These are phyloP conservation scores for Panurus biarmicus DNA, from an alignment of 2,113 vertebrate species.

Conservation along the genomic window DNA sequence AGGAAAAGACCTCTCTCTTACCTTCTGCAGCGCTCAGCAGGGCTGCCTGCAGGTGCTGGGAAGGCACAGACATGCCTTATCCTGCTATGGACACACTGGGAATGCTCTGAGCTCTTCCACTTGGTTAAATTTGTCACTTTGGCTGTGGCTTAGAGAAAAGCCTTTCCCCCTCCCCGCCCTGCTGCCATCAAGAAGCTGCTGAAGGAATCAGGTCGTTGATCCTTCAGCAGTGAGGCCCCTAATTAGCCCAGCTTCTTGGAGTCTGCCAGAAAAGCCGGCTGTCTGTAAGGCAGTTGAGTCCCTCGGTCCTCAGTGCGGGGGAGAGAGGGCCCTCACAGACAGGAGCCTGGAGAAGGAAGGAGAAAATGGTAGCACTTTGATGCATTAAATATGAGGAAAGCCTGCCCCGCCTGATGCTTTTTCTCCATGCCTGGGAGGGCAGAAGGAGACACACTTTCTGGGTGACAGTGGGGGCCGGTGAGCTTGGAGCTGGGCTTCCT, in stretches of 20 bases:
- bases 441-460: background rate
- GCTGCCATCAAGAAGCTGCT: slow-evolving; percentile 29
- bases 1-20: background rate
- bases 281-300: background rate
- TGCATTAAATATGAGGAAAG: slow-evolving; percentile 24
- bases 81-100: background rate
- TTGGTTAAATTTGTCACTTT: slow-evolving; percentile 2
- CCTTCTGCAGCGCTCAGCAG: background rate
- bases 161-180: background rate
- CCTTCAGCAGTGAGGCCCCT: background rate
- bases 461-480: background rate
- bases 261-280: background rate
- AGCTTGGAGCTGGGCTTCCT: background rate
- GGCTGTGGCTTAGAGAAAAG: slow-evolving; percentile 19
- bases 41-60: background rate
- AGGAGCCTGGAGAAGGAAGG: background rate
- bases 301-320: rapidly evolving
- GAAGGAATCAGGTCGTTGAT: slow-evolving; percentile 59
- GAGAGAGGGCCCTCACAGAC: background rate
- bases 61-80: background rate
- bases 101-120: background rate
- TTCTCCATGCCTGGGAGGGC: background rate
- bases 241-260: slow-evolving; percentile 22
- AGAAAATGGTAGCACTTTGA: slow-evolving; percentile 14
- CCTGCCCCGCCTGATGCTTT: background rate